Base-by-base conservation (phyloP, 2,113 vertebrate genomes). In the Melanerpes aurifrons region DNA sequence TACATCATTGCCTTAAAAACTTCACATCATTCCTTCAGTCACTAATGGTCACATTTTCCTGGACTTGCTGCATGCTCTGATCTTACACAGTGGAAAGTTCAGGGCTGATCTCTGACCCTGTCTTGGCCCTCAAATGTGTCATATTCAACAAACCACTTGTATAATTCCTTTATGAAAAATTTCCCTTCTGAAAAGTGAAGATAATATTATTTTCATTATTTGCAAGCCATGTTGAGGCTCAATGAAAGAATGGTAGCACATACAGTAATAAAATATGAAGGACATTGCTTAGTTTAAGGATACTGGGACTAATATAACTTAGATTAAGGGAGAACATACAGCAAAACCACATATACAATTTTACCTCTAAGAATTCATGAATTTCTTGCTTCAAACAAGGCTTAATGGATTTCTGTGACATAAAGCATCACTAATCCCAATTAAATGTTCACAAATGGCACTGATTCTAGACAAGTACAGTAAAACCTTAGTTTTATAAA, bases 351-450 rank as follows among this genome's bases (percentile, higher is more conserved):
- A 66, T 86, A 93, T 68, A 45, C 20, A 92, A 83, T 95, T 93
- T 83, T 93, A 64, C 76, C 28, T 78, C 73, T 62, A 82, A 69
- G 66, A 95, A 90, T 90, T 68, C 50, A 90, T 84, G 4, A 81
- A 90, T 86, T 90, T 75, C 70, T 94, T 78, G 67, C 70, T 90
- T 92, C 62, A 88, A 88, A 96, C n/a, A 76, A 93, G 69, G 29
- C 32, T 78, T 94, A 92, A 93, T 90, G 88, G 88, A 89, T 93
- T 93, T 89, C 77, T 88, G 48, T 47, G 26, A 90, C 73, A 86
- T 88, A 94, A 86, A 90, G 90, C 20, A 71, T 84, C 53, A 86
- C 62, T 93, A 94, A 95, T 92, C n/a, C 80, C 62, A 93, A 83
- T 93, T 93, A 96, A 84, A 82, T 88, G 73, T 93, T 86, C 7